These are phyloP conservation scores for Lampris incognitus DNA, from an alignment of 2,113 vertebrate species.

Conservation along the genomic window DNA sequence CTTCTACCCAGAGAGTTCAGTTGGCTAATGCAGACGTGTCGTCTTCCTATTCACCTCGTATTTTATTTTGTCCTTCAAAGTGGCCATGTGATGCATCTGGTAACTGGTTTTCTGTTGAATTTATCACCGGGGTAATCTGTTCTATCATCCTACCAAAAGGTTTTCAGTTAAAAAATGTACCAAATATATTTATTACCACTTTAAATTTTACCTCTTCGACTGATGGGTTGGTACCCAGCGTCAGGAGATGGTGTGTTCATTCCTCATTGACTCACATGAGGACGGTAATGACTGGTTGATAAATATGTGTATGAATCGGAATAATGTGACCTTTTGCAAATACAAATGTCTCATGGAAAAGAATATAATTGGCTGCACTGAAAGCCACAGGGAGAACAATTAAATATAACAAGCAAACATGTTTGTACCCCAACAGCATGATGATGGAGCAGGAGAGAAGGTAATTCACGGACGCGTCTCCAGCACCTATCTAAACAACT, in stretches of 20 bases:
- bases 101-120: too few species aligned
- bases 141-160: too few species aligned
- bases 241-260: slow-evolving; percentile 15
- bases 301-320: slow-evolving; percentile 70
- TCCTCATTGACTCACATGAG: slow-evolving; percentile 50
- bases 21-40: too few species aligned
- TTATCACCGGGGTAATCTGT: too few species aligned
- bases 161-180: too few species aligned
- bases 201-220: too few species aligned
- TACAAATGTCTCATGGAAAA: slow-evolving; percentile 70
- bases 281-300: slow-evolving; percentile 51
- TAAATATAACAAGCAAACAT: slow-evolving; percentile 74
- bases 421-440: slow-evolving; percentile 53
- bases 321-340: slow-evolving; percentile 75
- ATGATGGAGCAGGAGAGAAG: slow-evolving; percentile 33
- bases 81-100: too few species aligned
- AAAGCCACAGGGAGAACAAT: slow-evolving; percentile 74
- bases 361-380: slow-evolving; percentile 70
- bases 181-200: too few species aligned
- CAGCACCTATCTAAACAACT: slow-evolving; percentile 3
- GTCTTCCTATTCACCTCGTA: too few species aligned
- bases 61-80: too few species aligned
- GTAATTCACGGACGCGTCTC: slow-evolving; percentile 31
- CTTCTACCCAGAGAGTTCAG: too few species aligned
- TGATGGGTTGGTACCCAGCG: neutral